Base-by-base conservation (phyloP, 2,113 vertebrate genomes). In the Pimephales promelas region DNA sequence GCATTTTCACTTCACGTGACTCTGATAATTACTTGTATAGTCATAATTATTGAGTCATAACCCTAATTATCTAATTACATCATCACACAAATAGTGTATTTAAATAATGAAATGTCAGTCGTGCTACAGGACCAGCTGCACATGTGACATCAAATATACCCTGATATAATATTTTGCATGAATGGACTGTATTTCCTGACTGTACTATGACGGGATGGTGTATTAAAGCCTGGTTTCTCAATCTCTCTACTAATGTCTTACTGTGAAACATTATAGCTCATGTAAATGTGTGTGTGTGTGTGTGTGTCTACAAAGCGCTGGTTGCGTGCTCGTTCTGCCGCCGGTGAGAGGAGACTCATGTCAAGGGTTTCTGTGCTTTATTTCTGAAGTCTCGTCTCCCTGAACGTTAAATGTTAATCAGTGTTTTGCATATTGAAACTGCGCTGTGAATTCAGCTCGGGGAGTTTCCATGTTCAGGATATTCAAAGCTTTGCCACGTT, bases 281-380 rank as follows among this genome's bases (percentile, higher is more conserved):
- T 31, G 0, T 14, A 14, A 64, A 14, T 3, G n/a, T n/a, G 2
- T 62, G 26, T 18, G 14, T 31, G 14, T 64, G 61, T 9, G 3
- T 34, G 31, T 34, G 14, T 34, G 18, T 22, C 36, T 22, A 22
- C 20, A 40, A 1, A 10, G 9, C 64, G n/a, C 64, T 9, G 10
- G 11, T 26, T n/a, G 45, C 10, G 40, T 83, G 28, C 31, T 79
- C 66, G 49, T 64, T 78, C 54, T 22, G 3, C 26, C 10, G 28
- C 26, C 52, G 8, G 31, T 82, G 52, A 83, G 78, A 75, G 74
- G 79, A 75, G 74, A 86, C 61, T 73, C 75, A 59, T 43, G 47
- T 36, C 14, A 74, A 40, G n/a, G 70, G 45, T 72, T 47, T 72
- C 11, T 26, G 40, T 47, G 70, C 22, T 59, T 43, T 76, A 49